Conservation (phyloP, 2,113 vertebrate species). For the Nyctereutes procyonoides region DNA sequence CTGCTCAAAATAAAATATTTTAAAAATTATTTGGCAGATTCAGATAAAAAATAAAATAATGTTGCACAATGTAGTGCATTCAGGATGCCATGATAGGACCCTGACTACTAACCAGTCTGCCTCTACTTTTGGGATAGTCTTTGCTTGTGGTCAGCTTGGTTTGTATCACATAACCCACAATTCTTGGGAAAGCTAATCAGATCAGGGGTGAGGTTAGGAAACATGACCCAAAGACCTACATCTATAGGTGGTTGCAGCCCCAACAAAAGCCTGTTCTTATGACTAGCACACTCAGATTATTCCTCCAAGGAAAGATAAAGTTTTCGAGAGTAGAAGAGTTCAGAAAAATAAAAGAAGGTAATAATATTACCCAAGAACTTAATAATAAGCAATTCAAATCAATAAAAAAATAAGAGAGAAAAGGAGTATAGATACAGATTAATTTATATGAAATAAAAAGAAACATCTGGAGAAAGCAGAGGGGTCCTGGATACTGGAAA, state of each 20-base stretch:
- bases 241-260: not conserved
- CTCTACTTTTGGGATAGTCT: not conserved
- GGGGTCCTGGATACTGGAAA: not conserved
- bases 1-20: constrained; percentile 16
- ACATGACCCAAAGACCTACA: not conserved
- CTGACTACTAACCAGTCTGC: not conserved
- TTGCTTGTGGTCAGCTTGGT: not conserved
- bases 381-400: not conserved
- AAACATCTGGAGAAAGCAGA: not conserved
- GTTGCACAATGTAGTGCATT: not conserved
- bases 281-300: not conserved
- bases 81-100: not conserved
- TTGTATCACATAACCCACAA: not conserved
- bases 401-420: not conserved
- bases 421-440: not conserved
- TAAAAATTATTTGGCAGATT: not conserved
- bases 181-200: not conserved
- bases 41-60: not conserved
- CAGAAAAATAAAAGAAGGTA: not conserved
- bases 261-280: not conserved
- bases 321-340: not conserved
- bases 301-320: not conserved
- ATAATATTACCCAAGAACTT: not conserved
- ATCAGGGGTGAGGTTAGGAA: not conserved
- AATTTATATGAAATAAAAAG: not conserved